Conservation (phyloP, 2,888 invertebrate species). For the Papilio gigon region DNA sequence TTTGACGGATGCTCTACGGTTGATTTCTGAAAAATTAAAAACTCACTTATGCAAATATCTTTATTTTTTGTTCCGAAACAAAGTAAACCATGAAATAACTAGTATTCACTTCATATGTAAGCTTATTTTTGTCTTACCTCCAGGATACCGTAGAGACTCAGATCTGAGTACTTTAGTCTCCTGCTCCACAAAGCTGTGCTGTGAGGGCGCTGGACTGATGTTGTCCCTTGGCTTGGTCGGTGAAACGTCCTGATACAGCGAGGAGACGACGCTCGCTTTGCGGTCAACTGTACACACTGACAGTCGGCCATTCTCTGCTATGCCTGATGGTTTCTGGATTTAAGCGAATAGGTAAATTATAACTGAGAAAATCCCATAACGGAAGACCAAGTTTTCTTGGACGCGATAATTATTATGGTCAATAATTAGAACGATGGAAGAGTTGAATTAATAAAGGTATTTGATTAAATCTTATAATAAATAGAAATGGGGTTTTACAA, state of each 20-base stretch:
- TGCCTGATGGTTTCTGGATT: constrained; percentile 63
- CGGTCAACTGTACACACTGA: constrained; percentile 76
- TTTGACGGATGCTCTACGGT: constrained; percentile 70
- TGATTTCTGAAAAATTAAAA: constrained; percentile 59
- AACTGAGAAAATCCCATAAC: too few relatives aligned
- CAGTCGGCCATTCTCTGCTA: constrained; percentile 74
- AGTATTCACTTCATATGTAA: neutral
- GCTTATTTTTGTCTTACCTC: constrained; percentile 43
- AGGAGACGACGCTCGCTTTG: constrained; percentile 77
- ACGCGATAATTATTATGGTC: neutral
- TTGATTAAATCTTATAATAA: neutral
- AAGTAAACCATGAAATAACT: too few relatives aligned
- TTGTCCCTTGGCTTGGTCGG: constrained; percentile 69
- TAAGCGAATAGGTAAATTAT: constrained; percentile 42
- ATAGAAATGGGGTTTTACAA: neutral
- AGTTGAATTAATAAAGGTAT: neutral
- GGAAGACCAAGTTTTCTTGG: too few relatives aligned
- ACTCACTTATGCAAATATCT: too few relatives aligned
- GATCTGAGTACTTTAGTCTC: constrained; percentile 62
- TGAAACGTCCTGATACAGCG: constrained; percentile 71
- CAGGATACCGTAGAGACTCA: constrained; percentile 66
- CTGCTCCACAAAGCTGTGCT: constrained; percentile 71
- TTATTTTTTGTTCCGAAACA: too few relatives aligned
- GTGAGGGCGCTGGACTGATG: constrained; percentile 74
- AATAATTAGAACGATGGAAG: neutral